phyloP scores from a whole-genome alignment of 2,888 invertebrate genomes.

The Ashinkailepas kermadecensis region DNA sequence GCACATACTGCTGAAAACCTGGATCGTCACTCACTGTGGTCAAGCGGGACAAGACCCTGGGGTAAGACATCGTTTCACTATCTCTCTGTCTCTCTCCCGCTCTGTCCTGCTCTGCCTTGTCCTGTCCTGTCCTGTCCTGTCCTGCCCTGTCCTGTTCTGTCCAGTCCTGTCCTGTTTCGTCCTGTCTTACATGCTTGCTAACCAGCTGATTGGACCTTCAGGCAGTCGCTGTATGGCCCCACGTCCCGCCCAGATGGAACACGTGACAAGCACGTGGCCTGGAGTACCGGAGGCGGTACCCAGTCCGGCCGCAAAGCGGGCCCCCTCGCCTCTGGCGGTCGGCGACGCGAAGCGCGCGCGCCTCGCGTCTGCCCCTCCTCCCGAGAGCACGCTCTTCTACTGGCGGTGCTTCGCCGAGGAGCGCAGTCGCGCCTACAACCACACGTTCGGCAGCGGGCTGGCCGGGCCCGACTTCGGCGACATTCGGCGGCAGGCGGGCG shows the following conservation, averaged over 20 bases:
- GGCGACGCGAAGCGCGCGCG: background rate
- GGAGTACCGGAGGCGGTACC: background rate
- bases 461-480: conserved; percentile 18
- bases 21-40: no score
- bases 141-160: no score
- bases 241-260: background rate
- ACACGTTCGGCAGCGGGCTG: conserved; percentile 17
- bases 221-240: background rate
- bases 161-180: no score
- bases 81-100: no score
- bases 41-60: no score
- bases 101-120: no score
- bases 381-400: conserved; percentile 12
- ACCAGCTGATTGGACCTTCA: background rate
- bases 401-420: conserved; percentile 17
- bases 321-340: background rate
- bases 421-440: conserved; percentile 13
- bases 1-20: no score
- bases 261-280: conserved; percentile 7
- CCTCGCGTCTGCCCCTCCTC: background rate
- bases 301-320: background rate
- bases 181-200: background rate
- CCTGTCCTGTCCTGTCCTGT: no score
- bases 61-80: no score
- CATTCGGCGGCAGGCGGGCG: conserved; percentile 9